Evolutionary conservation across 2,797 vertebrate genomes (phyloP).

Genomic region (Threskiornis aethiopicus): DNA sequence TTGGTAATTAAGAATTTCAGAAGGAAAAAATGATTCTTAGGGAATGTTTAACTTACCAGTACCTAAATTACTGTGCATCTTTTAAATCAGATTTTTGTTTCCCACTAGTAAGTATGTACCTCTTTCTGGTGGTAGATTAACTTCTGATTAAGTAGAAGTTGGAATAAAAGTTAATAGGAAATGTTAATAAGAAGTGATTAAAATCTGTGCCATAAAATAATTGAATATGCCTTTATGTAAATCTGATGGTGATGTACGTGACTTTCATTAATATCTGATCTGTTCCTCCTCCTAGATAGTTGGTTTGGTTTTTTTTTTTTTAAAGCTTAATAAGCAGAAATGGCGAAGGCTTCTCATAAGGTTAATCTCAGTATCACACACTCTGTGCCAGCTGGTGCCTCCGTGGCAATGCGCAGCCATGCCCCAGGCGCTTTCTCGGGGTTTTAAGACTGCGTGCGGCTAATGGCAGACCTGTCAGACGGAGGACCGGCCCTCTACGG

Average conservation of each 20-base stretch:
- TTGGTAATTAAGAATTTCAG: constrained; percentile 75
- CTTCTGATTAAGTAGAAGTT: background rate
- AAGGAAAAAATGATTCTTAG: constrained; percentile 70
- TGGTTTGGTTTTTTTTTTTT: background rate
- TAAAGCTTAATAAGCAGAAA: background rate
- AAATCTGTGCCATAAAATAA: constrained; percentile 8
- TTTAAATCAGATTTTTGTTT: constrained; percentile 63
- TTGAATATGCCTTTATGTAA: background rate
- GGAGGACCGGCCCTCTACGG: background rate
- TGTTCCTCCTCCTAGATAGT: background rate
- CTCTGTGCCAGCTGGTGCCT: background rate
- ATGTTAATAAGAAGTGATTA: background rate
- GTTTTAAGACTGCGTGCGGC: background rate
- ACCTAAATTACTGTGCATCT: constrained; percentile 75
- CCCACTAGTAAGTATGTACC: background rate
- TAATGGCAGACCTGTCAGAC: background rate
- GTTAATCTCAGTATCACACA: background rate
- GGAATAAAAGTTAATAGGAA: background rate
- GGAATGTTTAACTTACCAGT: constrained; percentile 77
- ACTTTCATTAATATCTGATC: background rate
- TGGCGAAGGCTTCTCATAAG: background rate
- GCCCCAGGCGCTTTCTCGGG: background rate
- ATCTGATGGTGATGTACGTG: background rate
- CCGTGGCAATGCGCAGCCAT: background rate
- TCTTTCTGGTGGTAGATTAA: background rate